A percentile compares a stretch with the other conserved stretches of the same genome.
Evolutionary conservation across 2,797 vertebrate genomes (phyloP).

Genomic region (Siniperca obscura): DNA sequence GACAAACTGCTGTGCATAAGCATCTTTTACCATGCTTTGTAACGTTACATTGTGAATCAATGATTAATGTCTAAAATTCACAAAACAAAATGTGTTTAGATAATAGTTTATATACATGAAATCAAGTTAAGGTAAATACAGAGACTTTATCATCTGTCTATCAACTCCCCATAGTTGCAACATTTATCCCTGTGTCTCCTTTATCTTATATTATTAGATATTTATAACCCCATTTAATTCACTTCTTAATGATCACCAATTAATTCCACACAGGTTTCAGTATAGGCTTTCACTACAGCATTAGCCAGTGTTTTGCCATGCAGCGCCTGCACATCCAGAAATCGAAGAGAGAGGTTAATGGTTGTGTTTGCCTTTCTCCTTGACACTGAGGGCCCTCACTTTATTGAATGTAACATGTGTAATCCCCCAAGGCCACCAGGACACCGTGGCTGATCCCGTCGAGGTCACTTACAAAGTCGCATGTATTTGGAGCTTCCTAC

Average conservation of each 20-base stretch:
- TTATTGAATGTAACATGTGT: constrained; percentile 89
- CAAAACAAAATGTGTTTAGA: not conserved
- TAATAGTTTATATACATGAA: not conserved
- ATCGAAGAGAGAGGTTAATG: constrained; percentile 84
- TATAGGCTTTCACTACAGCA: constrained; percentile 42
- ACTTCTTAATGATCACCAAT: constrained; percentile 49
- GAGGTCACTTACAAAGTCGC: constrained; percentile 88
- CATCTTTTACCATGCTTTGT: not conserved
- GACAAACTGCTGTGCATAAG: not conserved
- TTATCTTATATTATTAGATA: constrained; percentile 33
- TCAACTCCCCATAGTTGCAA: not conserved
- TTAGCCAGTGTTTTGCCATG: constrained; percentile 67
- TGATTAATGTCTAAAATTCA: not conserved
- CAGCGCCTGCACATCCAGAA: constrained; percentile 63
- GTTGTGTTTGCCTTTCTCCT: constrained; percentile 85
- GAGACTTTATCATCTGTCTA: not conserved
- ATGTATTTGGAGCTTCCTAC: constrained; percentile 86
- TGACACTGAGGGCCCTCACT: constrained; percentile 85
- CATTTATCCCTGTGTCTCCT: not conserved
- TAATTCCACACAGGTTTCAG: constrained; percentile 54
- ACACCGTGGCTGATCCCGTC: constrained; percentile 78
- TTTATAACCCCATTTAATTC: constrained; percentile 46
- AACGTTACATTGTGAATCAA: not conserved
- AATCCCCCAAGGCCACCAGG: constrained; percentile 85
- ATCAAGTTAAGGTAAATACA: not conserved